phyloP scores from a whole-genome alignment of 2,797 vertebrate species.

The Sebastes umbrosus region DNA sequence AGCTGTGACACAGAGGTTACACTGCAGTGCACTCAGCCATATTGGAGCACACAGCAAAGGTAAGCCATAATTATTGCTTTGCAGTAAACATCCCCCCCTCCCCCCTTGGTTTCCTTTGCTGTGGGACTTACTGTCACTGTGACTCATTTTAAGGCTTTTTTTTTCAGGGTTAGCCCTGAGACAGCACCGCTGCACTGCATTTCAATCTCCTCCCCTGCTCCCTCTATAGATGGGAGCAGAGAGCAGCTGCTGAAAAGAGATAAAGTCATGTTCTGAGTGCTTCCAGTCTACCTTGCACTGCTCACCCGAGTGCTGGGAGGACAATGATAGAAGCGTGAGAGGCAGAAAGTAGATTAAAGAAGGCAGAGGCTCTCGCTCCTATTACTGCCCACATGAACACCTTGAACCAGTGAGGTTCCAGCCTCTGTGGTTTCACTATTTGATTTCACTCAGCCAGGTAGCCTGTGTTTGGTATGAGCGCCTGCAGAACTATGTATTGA shows the following conservation, averaged over 20 bases:
- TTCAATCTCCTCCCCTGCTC: conserved; percentile 73
- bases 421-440: conserved; percentile 31
- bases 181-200: conserved; percentile 65
- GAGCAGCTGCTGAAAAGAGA: conserved; percentile 87
- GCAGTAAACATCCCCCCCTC: conserved; percentile 48
- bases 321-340: conserved; percentile 80
- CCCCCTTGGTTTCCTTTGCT: conserved; percentile 17
- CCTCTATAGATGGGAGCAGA: conserved; percentile 80
- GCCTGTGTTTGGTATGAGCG: conserved; percentile 18
- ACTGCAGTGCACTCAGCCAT: conserved; percentile 23
- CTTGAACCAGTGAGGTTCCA: conserved; percentile 28
- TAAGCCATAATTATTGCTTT: conserved; percentile 64
- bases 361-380: conserved; percentile 73
- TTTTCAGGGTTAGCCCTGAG: conserved; percentile 30
- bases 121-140: conserved; percentile 15
- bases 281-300: conserved; percentile 79
- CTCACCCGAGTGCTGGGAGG: conserved; percentile 73
- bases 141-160: conserved; percentile 32
- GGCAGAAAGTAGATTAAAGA: conserved; percentile 82
- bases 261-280: conserved; percentile 82
- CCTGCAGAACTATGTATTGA: conserved; percentile 41
- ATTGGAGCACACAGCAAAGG: conserved; percentile 47
- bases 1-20: conserved; percentile 32
- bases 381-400: conserved; percentile 48
- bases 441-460: conserved; percentile 44